Percentiles rank a stretch among this genome's conserved stretches.
Evolutionary conservation across 2,797 vertebrate genomes (phyloP).

Genomic region (Ambastaia sidthimunki): DNA sequence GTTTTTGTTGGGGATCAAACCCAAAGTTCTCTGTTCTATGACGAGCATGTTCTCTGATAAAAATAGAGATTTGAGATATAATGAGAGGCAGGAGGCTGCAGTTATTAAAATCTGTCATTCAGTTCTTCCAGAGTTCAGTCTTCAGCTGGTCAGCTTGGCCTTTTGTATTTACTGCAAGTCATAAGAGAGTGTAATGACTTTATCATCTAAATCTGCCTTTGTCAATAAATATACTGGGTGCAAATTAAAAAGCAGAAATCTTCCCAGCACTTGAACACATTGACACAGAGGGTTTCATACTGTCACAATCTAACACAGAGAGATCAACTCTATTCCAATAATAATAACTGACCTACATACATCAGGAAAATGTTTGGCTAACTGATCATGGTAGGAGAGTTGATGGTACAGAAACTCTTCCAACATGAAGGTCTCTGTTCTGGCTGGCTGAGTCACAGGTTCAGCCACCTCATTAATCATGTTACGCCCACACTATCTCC

Average conservation of each 20-base stretch:
- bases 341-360: slow-evolving; percentile 30
- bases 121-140: slow-evolving; percentile 8
- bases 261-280: slow-evolving; percentile 44
- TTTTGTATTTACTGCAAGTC: slow-evolving; percentile 13
- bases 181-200: slow-evolving; percentile 7
- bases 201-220: slow-evolving; percentile 43
- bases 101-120: slow-evolving; percentile 36
- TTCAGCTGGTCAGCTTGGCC: slow-evolving; percentile 17
- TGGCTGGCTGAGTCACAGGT: slow-evolving; percentile 27
- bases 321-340: slow-evolving; percentile 29
- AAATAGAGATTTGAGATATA: slow-evolving; percentile 29
- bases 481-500: slow-evolving; percentile 29
- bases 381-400: slow-evolving; percentile 20
- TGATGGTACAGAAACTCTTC: slow-evolving; percentile 8
- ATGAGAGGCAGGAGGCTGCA: slow-evolving; percentile 8
- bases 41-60: slow-evolving; percentile 4
- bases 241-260: slow-evolving; percentile 41
- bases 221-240: slow-evolving; percentile 46
- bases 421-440: slow-evolving; percentile 9
- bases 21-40: slow-evolving; percentile 6
- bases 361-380: slow-evolving; percentile 15
- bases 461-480: slow-evolving; percentile 37
- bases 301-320: slow-evolving; percentile 35
- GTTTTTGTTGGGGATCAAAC: slow-evolving; percentile 34
- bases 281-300: slow-evolving; percentile 39